Evolutionary conservation across 1,140 invertebrate species (phyloP).

Genomic region (Physella acuta): DNA sequence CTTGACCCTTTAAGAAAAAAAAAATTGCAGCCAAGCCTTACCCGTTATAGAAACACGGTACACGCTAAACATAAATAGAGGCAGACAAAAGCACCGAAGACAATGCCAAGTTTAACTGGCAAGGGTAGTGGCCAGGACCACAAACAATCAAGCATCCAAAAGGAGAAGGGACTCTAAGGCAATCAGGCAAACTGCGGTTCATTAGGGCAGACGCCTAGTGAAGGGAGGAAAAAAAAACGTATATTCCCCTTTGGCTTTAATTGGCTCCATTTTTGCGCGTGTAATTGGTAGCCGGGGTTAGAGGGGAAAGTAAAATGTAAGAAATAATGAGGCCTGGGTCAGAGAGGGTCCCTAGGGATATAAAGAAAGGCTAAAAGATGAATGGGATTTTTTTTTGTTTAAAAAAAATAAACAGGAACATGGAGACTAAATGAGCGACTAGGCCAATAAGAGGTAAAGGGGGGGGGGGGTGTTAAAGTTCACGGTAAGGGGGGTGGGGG

Average conservation of each 20-base stretch:
- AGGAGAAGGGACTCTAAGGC: neutral
- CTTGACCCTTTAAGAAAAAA: too few relatives aligned
- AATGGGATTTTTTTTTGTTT: neutral
- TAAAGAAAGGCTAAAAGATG: neutral
- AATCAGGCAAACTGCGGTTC: slow-evolving; percentile 9
- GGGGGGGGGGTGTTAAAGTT: neutral
- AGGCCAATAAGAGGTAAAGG: too few relatives aligned
- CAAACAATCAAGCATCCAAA: neutral
- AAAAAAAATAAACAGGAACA: too few relatives aligned
- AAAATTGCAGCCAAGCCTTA: too few relatives aligned
- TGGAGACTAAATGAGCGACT: too few relatives aligned
- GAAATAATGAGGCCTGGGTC: slow-evolving; percentile 11
- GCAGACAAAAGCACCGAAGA: too few relatives aligned
- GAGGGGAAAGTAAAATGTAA: neutral
- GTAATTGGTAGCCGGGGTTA: slow-evolving; percentile 17
- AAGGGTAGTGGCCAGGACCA: neutral
- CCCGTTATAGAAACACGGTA: too few relatives aligned
- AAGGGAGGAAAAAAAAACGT: neutral
- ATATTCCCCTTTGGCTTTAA: slow-evolving; percentile 20
- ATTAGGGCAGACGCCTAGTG: neutral
- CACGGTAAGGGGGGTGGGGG: neutral
- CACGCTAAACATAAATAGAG: too few relatives aligned
- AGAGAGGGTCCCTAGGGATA: neutral
- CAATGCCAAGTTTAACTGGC: too few relatives aligned
- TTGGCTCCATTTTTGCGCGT: slow-evolving; percentile 14